A percentile compares a stretch with the other conserved stretches of the same genome.
Evolutionary conservation across 2,888 invertebrate genomes (phyloP).

Genomic region (Sepiola atlantica): DNA sequence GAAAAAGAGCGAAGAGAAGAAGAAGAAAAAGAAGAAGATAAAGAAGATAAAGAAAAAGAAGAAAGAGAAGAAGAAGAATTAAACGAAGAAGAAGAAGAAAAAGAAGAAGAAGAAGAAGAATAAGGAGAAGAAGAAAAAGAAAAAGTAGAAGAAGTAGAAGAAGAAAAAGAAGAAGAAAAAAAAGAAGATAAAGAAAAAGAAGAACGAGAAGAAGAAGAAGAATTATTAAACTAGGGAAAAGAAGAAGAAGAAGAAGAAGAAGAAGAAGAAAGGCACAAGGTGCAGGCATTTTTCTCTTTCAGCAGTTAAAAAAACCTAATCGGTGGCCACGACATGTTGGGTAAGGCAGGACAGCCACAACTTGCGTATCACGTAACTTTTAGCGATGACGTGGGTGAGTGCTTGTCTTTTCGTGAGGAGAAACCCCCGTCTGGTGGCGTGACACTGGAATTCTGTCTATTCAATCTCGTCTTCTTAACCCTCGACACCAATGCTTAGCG

Average conservation of each 20-base stretch:
- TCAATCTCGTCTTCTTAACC: not conserved
- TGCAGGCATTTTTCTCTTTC: not conserved
- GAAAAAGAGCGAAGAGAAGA: not conserved
- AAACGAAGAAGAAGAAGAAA: too few species aligned
- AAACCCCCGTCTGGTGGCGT: not conserved
- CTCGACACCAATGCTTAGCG: too few species aligned
- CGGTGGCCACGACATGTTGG: not conserved
- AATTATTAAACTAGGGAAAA: not conserved
- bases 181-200: not conserved
- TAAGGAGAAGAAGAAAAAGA: not conserved
- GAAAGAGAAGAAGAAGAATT: too few species aligned
- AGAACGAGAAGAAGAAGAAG: not conserved
- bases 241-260: not conserved
- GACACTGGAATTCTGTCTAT: constrained; percentile 7
- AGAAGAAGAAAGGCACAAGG: not conserved
- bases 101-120: not conserved
- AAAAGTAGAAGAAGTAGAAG: not conserved
- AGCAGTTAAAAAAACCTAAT: not conserved
- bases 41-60: not conserved
- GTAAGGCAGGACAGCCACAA: too few species aligned
- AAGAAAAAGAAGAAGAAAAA: not conserved
- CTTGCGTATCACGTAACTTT: not conserved
- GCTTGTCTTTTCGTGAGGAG: not conserved
- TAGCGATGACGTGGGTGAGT: not conserved
- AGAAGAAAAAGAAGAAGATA: not conserved